These are phyloP conservation scores for Slavum lentiscoides DNA, from an alignment of 2,888 invertebrate genomes.

Conservation along the genomic window DNA sequence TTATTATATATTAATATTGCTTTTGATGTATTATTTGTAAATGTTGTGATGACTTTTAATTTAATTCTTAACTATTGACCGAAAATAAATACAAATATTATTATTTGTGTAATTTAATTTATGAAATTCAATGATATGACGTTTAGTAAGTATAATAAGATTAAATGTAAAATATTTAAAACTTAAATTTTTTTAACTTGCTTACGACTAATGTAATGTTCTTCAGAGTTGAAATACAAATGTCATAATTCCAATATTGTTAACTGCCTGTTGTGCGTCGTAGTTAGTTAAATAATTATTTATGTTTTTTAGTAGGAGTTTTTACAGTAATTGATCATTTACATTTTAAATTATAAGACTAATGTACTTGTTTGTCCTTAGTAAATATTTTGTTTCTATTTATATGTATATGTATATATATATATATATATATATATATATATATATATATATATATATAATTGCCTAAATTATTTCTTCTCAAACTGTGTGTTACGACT, in stretches of 20 bases:
- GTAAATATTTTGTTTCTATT: neutral
- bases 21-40: too few relatives aligned
- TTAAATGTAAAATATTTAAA: slow-evolving; percentile 1
- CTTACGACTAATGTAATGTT: neutral
- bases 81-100: neutral
- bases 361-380: neutral
- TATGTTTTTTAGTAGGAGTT: neutral
- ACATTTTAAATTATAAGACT: slow-evolving; percentile 11
- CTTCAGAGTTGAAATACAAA: neutral
- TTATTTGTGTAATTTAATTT: neutral
- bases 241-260: neutral
- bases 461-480: neutral
- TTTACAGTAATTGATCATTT: slow-evolving; percentile 7
- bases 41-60: neutral
- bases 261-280: neutral
- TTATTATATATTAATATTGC: too few relatives aligned
- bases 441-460: neutral
- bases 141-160: slow-evolving; percentile 14
- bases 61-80: neutral
- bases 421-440: neutral
- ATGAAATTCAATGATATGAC: neutral
- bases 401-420: neutral
- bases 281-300: neutral
- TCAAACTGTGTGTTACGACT: too few relatives aligned
- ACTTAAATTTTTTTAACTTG: neutral